Base-by-base conservation (phyloP, 2,797 vertebrate genomes). In the Tragopan temminckii region DNA sequence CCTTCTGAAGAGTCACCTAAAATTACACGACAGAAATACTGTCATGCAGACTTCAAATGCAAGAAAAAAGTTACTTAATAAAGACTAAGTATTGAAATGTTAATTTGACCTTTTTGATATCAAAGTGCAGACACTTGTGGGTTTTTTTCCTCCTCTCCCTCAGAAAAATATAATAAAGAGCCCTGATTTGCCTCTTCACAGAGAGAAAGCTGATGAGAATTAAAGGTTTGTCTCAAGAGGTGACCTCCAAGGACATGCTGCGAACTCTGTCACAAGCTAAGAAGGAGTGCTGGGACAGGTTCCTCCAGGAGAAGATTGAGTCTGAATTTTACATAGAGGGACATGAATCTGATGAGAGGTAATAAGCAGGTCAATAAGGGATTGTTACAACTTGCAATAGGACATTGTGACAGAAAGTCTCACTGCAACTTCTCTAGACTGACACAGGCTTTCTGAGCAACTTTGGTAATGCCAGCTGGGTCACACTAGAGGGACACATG, bases 231-330 rank as follows among this genome's bases (percentile, higher is more conserved):
- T 98, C 98, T 68, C 98, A 98, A 91, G 99, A 99, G 80, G 98
- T 99, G 62, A 99, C 99, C 38, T 99, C 99, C 91, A 99, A 99
- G 95, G 99, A 99, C 63, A 99, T 99, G 98, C 97, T 99, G 85
- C 98, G 83, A 48, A 99, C 99, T 1, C 97, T 99, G 92, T 98
- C 99, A 89, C 99, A 99, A 94, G 99, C 99, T 24, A 99, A 99
- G 98, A 99, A 99, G 93, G 99, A 99, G 94, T 99, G 99, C 93
- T 99, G 99, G 99, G 99, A 99, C 95, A 97, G 99, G 86, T 99
- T 99, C 96, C 98, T 99, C 74, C 99, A 99, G 42, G 99, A 99
- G 50, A 98, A 99, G 45, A 98, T 99, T 58, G 98, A 99, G 18
- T 98, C 99, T 0, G 99, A 99, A 71, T 97, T 98, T 55, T 99